Evolutionary conservation across 2,113 vertebrate species (phyloP).

Genomic region (Crotophaga sulcirostris): DNA sequence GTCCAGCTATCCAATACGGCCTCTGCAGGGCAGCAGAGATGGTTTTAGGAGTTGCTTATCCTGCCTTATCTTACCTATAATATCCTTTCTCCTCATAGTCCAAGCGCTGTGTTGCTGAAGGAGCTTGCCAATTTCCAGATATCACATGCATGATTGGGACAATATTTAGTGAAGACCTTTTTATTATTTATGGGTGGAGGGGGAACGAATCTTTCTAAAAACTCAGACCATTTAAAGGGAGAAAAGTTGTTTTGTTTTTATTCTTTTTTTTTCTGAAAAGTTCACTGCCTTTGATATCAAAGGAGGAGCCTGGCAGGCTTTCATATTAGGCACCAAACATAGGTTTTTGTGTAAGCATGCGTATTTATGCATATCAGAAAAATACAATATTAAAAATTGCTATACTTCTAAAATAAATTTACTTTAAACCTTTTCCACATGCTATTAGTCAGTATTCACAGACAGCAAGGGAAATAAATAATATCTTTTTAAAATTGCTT

Average conservation of each 20-base stretch:
- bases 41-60: not conserved
- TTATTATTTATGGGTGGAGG: not conserved
- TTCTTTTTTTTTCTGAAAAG: not conserved
- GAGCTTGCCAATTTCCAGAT: not conserved
- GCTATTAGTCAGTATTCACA: not conserved
- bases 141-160: not conserved
- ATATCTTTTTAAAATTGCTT: not conserved
- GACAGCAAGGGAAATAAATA: not conserved
- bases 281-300: not conserved
- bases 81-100: not conserved
- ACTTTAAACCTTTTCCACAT: not conserved
- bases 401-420: not conserved
- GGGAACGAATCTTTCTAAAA: not conserved
- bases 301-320: not conserved
- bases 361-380: not conserved
- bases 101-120: not conserved
- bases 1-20: too few relatives aligned
- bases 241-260: accelerated
- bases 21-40: not conserved
- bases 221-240: not conserved
- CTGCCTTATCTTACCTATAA: not conserved
- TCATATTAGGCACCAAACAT: not conserved
- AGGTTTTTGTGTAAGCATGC: not conserved
- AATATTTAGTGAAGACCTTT: not conserved
- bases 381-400: not conserved